A percentile compares a stretch with the other conserved stretches of the same genome.
Conservation (phyloP, 2,888 invertebrate genomes). For the Diplolepis rosae region DNA sequence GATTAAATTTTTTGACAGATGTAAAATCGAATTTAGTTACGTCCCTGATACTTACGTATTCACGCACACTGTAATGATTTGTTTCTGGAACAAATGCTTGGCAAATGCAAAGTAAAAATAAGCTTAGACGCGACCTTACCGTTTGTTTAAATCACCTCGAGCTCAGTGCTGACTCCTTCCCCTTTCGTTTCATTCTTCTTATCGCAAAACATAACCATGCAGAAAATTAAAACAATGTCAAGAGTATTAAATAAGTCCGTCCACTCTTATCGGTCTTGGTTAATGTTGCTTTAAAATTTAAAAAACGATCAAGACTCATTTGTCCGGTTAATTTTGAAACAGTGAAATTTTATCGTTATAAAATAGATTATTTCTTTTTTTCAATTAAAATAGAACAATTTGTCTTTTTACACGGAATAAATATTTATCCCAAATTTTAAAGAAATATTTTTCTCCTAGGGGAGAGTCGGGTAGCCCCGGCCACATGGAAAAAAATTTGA, state of each 20-base stretch:
- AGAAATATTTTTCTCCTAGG: background rate
- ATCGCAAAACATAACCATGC: background rate
- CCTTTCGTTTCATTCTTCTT: background rate
- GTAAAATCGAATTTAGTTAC: background rate
- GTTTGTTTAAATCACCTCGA: slow-evolving; percentile 7
- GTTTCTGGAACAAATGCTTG: slow-evolving; percentile 37
- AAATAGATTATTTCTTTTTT: no score
- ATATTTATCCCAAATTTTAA: no score
- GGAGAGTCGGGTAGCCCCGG: no score
- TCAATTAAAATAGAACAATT: no score
- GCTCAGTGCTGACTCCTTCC: background rate
- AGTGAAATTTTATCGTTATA: no score
- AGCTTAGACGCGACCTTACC: slow-evolving; percentile 25
- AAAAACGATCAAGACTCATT: background rate
- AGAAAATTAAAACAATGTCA: slow-evolving; percentile 19
- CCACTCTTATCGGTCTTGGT: background rate
- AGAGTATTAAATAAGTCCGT: background rate
- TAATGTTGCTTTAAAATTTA: background rate
- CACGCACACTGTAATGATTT: background rate
- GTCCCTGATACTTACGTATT: slow-evolving; percentile 2
- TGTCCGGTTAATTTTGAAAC: background rate
- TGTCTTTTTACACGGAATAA: no score
- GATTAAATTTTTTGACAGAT: background rate
- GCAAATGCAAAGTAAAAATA: slow-evolving; percentile 48
- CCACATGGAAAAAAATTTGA: no score